Base-by-base conservation (phyloP, 2,113 vertebrate species). In the Galemys pyrenaicus region DNA sequence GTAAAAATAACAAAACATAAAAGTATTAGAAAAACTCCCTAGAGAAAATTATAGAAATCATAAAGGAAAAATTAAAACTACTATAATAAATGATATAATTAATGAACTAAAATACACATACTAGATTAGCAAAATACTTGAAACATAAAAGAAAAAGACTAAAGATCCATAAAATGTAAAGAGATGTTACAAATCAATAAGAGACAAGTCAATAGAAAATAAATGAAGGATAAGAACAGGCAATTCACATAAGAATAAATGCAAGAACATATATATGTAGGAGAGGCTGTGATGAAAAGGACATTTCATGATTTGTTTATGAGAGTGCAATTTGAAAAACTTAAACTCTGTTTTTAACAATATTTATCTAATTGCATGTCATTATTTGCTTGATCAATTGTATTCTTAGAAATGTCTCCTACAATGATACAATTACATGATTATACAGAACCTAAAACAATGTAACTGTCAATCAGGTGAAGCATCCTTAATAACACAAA, bases 281-380 rank as follows among this genome's bases (percentile, higher is more conserved):
- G 41, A 74, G 41, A 79, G 13, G 19, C 2, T 79, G 28, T 62
- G 7, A 13, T 5, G 5, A 20, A 41, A 83, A 64, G 49, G 26
- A 5, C 8, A 67, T 87, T 88, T 74, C 35, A 79, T 10, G 28
- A 67, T 80, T 91, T 79, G 30, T 46, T 87, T 41, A 51, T 74
- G 5, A 4, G 19, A 62, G 1, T 62, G 20, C 7, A 64, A 93
- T 68, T 74, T 88, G 37, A 41, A 93, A 84, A 64, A 88, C 41
- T 9, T 91, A 71, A 91, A 74, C 81, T 86, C 64, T 64, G 28
- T 16, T 32, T 84, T 79, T 84, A 67, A 35, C 70, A 91, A 87
- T 91, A 73, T 60, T 82, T 67, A 79, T n/a, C 77, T 87, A 92
- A 87, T 81, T 89, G 70, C 28, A 88, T 81, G 28, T 65, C 51